Conservation (phyloP, 2,888 invertebrate species). For the Rotaria sp. region DNA sequence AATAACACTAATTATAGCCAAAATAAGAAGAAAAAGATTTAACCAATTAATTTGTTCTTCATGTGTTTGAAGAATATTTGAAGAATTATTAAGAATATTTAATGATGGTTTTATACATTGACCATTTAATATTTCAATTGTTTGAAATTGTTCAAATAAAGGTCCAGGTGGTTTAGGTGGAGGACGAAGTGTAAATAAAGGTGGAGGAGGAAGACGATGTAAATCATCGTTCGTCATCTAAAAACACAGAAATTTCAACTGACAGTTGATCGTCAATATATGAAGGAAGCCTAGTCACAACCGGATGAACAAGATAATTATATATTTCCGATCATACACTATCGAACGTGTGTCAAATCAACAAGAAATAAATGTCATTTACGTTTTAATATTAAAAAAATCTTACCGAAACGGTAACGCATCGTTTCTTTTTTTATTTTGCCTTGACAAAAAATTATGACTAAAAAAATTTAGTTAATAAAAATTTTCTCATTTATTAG, state of each 20-base stretch:
- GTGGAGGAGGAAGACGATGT: background rate
- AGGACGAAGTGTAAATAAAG: constrained; percentile 7
- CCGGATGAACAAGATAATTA: no score
- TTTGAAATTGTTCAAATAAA: constrained; percentile 14
- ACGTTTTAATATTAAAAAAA: no score
- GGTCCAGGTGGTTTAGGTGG: constrained; percentile 1
- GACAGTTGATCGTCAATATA: no score
- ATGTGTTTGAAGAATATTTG: background rate
- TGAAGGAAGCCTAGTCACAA: no score
- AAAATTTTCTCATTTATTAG: no score
- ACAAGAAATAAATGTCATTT: no score
- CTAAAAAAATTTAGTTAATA: background rate
- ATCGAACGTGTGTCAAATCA: no score
- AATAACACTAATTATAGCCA: constrained; percentile 8
- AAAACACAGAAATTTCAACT: background rate
- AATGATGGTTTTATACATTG: background rate
- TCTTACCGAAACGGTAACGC: no score
- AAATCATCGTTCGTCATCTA: background rate
- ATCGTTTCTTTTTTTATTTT: background rate
- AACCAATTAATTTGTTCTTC: background rate
- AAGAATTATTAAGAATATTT: background rate
- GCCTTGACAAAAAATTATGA: background rate
- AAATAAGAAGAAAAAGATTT: background rate
- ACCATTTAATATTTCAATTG: constrained; percentile 25
- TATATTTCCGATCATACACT: no score